Percentiles rank a stretch among this genome's conserved stretches.
phyloP scores from a whole-genome alignment of 1,140 invertebrate genomes.

The Melanaphis sacchari region DNA sequence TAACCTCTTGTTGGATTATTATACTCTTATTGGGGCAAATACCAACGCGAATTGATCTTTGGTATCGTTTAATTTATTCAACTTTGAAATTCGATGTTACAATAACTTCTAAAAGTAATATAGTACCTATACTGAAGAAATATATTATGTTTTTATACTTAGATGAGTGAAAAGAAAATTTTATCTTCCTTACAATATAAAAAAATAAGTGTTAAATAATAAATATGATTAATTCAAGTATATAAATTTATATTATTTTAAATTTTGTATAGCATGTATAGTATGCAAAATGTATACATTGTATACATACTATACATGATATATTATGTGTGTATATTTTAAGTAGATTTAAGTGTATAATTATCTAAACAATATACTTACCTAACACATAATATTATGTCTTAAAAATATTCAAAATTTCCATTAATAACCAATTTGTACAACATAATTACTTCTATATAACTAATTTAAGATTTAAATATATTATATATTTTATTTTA shows the following conservation, averaged over 20 bases:
- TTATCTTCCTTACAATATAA: neutral
- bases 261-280: no score
- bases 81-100: neutral
- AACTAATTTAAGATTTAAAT: neutral
- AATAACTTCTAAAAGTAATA: neutral
- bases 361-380: neutral
- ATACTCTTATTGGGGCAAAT: neutral
- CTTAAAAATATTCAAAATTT: neutral
- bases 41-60: neutral
- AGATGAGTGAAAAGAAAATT: neutral
- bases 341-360: neutral
- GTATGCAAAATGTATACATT: no score
- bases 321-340: neutral
- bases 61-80: neutral
- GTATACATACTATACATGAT: no score
- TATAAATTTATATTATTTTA: neutral
- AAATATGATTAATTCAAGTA: neutral
- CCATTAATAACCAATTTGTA: neutral
- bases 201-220: neutral
- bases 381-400: no score
- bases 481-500: neutral
- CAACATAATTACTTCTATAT: neutral
- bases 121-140: neutral
- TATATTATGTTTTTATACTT: neutral
- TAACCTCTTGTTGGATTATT: neutral